phyloP scores from a whole-genome alignment of 2,888 invertebrate genomes.

The Malacosoma neustria region DNA sequence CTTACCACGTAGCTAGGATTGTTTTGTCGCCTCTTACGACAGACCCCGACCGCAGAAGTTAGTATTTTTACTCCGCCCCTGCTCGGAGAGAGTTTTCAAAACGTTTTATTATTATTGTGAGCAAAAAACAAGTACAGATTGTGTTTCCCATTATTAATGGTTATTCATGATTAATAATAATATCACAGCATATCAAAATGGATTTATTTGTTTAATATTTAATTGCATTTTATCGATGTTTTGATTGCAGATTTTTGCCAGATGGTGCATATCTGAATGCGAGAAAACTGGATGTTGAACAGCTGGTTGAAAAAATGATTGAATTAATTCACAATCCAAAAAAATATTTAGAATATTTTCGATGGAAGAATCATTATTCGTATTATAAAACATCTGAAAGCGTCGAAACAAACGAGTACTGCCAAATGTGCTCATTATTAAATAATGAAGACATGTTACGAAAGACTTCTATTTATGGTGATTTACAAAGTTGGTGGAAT shows the following conservation, averaged over 20 bases:
- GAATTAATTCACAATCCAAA: constrained; percentile 36
- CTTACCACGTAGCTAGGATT: too few species aligned
- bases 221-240: constrained; percentile 1
- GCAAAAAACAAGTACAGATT: too few species aligned
- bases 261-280: constrained; percentile 49
- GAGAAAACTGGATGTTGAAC: constrained; percentile 23
- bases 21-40: too few species aligned
- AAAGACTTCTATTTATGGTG: constrained; percentile 25
- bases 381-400: constrained; percentile 32
- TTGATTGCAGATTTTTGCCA: constrained; percentile 14
- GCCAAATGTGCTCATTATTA: constrained; percentile 43
- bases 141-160: too few species aligned
- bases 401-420: constrained; percentile 47
- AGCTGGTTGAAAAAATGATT: constrained; percentile 39
- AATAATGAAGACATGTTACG: constrained; percentile 33
- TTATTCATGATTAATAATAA: too few species aligned
- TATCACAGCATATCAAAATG: too few species aligned
- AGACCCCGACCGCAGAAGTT: too few species aligned
- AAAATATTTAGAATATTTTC: constrained; percentile 43
- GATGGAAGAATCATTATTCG: constrained; percentile 50
- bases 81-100: too few species aligned
- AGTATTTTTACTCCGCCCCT: too few species aligned
- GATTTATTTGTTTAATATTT: too few species aligned
- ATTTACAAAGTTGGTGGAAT: constrained; percentile 50
- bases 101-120: too few species aligned